Conservation (phyloP, 2,113 vertebrate genomes). For the Tenebrosternarchus preto region DNA sequence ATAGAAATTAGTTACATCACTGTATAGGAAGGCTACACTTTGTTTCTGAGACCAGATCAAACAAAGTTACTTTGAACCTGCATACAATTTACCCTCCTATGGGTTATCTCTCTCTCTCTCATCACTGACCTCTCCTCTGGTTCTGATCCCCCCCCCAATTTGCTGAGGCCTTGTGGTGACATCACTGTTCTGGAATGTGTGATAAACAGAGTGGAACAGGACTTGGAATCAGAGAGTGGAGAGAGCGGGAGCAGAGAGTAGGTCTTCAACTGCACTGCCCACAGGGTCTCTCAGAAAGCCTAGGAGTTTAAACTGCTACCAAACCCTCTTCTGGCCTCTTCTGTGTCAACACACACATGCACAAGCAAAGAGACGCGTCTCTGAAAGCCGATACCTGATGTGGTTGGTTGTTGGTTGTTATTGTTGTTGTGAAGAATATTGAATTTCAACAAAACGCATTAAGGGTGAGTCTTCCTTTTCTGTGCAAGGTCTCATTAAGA, state of each 20-base stretch:
- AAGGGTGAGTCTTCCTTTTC: slow-evolving; percentile 29
- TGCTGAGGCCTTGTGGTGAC: slow-evolving; percentile 66
- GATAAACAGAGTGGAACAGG: slow-evolving; percentile 60
- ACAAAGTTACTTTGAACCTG: no score
- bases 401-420: slow-evolving; percentile 7
- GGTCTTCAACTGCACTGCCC: slow-evolving; percentile 49
- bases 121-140: neutral
- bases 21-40: no score
- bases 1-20: no score
- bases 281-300: slow-evolving; percentile 6
- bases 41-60: no score
- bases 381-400: slow-evolving; percentile 21
- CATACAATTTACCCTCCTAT: no score
- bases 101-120: neutral
- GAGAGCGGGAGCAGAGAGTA: slow-evolving; percentile 23
- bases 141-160: slow-evolving; percentile 45
- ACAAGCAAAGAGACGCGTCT: slow-evolving; percentile 18
- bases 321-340: neutral
- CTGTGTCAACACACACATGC: neutral
- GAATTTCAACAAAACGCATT: slow-evolving; percentile 28
- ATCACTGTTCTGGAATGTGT: slow-evolving; percentile 73
- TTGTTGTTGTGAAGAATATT: slow-evolving; percentile 26
- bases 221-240: slow-evolving; percentile 41
- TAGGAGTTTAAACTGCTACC: neutral
- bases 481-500: slow-evolving; percentile 4